phyloP scores from a whole-genome alignment of 2,888 invertebrate species.

The Thymelicus lineola region DNA sequence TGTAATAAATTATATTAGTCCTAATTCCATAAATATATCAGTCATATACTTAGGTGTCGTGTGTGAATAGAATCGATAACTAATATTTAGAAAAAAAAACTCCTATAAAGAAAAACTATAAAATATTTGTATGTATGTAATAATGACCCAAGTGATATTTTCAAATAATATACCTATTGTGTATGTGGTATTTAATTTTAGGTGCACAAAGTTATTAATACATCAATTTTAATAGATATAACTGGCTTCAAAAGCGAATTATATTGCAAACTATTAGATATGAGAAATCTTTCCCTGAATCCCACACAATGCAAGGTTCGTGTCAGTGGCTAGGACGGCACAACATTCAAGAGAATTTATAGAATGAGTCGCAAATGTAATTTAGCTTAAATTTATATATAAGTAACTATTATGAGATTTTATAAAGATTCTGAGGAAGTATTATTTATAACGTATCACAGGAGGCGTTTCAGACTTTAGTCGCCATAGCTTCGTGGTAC shows the following conservation, averaged over 20 bases:
- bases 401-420: slow-evolving; percentile 42
- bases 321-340: slow-evolving; percentile 48
- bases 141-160: slow-evolving; percentile 34
- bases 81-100: slow-evolving; percentile 21
- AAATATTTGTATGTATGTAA: slow-evolving; percentile 29
- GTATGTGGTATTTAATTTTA: slow-evolving; percentile 30
- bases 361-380: slow-evolving; percentile 52
- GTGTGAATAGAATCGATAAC: slow-evolving; percentile 29
- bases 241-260: slow-evolving; percentile 64
- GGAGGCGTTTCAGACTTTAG: too few relatives aligned
- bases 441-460: slow-evolving; percentile 43
- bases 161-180: slow-evolving; percentile 30
- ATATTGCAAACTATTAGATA: slow-evolving; percentile 45
- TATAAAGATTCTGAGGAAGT: slow-evolving; percentile 40
- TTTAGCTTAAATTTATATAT: slow-evolving; percentile 58
- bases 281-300: slow-evolving; percentile 66
- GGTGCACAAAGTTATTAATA: slow-evolving; percentile 33
- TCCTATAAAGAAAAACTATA: slow-evolving; percentile 33
- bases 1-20: slow-evolving; percentile 7
- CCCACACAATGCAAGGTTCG: slow-evolving; percentile 67
- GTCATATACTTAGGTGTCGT: slow-evolving; percentile 22
- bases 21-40: slow-evolving; percentile 25
- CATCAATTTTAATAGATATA: slow-evolving; percentile 44
- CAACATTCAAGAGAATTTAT: slow-evolving; percentile 49
- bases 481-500: too few relatives aligned